Base-by-base conservation (phyloP, 2,113 vertebrate species). In the Cacatua alba region DNA sequence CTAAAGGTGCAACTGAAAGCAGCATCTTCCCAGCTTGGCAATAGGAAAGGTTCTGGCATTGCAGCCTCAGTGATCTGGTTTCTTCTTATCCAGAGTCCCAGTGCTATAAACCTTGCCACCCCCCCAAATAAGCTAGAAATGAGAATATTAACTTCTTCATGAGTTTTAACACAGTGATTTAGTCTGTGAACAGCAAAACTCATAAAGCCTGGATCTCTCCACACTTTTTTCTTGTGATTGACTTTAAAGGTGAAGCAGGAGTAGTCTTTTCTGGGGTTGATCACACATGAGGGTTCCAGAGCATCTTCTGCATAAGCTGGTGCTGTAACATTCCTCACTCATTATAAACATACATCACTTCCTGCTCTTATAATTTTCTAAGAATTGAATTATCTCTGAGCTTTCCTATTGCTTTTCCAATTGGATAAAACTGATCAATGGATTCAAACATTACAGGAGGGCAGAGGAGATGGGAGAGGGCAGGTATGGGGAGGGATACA, bases 81-180 rank as follows among this genome's bases (percentile, higher is more conserved):
- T 59, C 55, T 59, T n/a, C 33, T 59, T 77, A 92, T 41, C 1
- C 44, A 86, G 10, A 31, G 28, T 76, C 59, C 24, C 12, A 24
- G 14, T 41, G 51, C 28, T 39, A 31, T 81, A 64, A 71, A 35
- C 15, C 14, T 86, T 59, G 8, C 4, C 0, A 0, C 0, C 4
- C 16, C 11, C 33, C 15, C 17, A 6, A 1, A 78, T 33, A 60
- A 59, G 13, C 6, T 48, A 76, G 25, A 79, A 85, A 62, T 23
- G 3, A 76, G 51, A 85, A 43, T 64, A 68, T 59, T 57, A 53
- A 29, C 21, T 70, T 35, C 35, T 69, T 37, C 23, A 9, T 76
- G 71, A 82, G 46, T 10, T 82, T 49, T n/a, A 84, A 23, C 41
- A 29, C 16, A 29, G 41, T 7, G 1, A 81, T 59, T 74, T 37